A percentile compares a stretch with the other conserved stretches of the same genome.
Conservation (phyloP, 1,140 invertebrate genomes). For the Brachionus rotundiformis region DNA sequence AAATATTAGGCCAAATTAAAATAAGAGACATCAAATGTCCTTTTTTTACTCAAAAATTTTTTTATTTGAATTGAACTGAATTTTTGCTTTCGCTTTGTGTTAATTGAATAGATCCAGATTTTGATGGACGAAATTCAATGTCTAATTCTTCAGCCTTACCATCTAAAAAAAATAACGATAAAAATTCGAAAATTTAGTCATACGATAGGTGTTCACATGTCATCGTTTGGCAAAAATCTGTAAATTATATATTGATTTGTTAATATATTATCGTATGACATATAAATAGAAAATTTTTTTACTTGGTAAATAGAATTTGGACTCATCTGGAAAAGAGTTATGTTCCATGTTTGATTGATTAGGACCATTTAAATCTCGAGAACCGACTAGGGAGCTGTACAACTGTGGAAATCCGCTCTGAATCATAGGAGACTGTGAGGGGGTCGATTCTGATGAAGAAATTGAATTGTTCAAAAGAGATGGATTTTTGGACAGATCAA, state of each 20-base stretch:
- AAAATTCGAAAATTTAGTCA: slow-evolving; percentile 13
- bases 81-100: background rate
- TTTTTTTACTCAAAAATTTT: background rate
- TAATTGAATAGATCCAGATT: background rate
- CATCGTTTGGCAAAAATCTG: background rate
- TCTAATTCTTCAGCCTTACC: background rate
- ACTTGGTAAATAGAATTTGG: background rate
- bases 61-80: slow-evolving; percentile 12
- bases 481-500: background rate
- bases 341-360: background rate
- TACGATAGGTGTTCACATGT: slow-evolving; percentile 2
- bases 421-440: background rate
- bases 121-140: background rate
- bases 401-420: background rate
- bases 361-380: background rate
- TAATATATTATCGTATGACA: background rate
- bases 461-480: background rate
- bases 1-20: background rate
- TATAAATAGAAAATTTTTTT: background rate
- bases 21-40: background rate
- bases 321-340: background rate
- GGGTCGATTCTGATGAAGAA: background rate
- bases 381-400: background rate
- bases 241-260: background rate
- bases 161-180: background rate